phyloP scores from a whole-genome alignment of 2,797 vertebrate genomes.

The Catamblyrhynchus diadema region DNA sequence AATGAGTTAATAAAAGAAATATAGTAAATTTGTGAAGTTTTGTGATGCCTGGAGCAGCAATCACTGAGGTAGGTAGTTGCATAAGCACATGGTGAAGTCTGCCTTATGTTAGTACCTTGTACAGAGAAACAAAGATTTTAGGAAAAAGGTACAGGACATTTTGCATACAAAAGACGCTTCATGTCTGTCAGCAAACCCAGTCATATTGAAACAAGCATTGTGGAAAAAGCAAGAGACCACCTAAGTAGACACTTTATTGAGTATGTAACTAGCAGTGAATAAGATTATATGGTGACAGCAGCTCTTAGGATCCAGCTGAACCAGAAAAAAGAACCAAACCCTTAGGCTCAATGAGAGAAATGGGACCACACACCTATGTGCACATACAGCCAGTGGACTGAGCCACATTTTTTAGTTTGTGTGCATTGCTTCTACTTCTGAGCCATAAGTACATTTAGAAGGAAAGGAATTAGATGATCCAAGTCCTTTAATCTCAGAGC shows the following conservation, averaged over 20 bases:
- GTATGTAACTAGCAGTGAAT: neutral
- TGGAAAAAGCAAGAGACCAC: conserved; percentile 40
- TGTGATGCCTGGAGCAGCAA: neutral
- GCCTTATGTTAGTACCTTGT: neutral
- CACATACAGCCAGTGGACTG: neutral
- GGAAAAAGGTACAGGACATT: neutral
- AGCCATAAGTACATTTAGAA: neutral
- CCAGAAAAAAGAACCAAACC: neutral
- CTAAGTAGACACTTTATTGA: conserved; percentile 30
- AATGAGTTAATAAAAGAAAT: neutral
- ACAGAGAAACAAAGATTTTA: neutral
- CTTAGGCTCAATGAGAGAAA: neutral
- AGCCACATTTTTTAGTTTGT: neutral
- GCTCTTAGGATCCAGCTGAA: conserved; percentile 22
- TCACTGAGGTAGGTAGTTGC: neutral
- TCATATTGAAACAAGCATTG: neutral
- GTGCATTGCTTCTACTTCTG: neutral
- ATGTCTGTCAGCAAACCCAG: conserved; percentile 10
- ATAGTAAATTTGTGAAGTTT: neutral
- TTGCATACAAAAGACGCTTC: neutral
- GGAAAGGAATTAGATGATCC: neutral
- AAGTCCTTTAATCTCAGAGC: neutral
- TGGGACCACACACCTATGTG: conserved; percentile 31
- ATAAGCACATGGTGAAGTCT: neutral
- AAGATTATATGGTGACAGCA: conserved; percentile 24